Base-by-base conservation (phyloP, 2,113 vertebrate species). In the Amphilophus citrinellus region DNA sequence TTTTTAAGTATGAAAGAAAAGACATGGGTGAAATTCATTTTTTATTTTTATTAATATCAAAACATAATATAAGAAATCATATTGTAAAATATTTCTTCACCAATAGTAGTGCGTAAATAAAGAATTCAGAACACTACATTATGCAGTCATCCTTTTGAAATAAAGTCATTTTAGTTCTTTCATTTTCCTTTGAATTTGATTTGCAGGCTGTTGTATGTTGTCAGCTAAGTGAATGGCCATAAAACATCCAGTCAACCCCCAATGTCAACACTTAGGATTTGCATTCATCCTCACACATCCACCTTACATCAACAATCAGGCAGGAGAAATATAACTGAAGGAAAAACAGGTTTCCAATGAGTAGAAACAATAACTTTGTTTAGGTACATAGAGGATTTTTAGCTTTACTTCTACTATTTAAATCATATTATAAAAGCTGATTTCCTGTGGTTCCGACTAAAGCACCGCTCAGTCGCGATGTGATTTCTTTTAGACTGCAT, bases 171-270 rank as follows among this genome's bases (percentile, higher is more conserved):
- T 86, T 77, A 82, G 59, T 80, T 82, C 53, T 76, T 89, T 92
- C 80, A 62, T 91, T 92, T 84, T 86, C 61, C 63, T 84, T 81
- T 78, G 76, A 88, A 92, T 94, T 87, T 94, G 92, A 94, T 94
- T 92, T 94, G 91, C 86, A 87, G 84, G 89, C 91, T 88, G 86
- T 88, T 92, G 87, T 90, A 88, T 65, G 84, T 78, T 87, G 84
- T 91, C 90, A 89, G 87, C 83, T 91, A 88, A 91, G 91, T 91
- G 92, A 92, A 93, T 91, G 92, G 87, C 84, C 91, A 92, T 93
- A 92, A 94, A 92, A 91, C 87, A 91, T 88, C 82, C 71, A 80
- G 87, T 89, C 92, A 84, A 84, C 65, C 86, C 80, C 83, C 73
- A 17, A 73, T 86, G 88, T 87, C 87, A 91, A 68, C 92, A 87